These are phyloP conservation scores for Enteromius viviparus DNA, from an alignment of 2,797 vertebrate species.

Conservation along the genomic window DNA sequence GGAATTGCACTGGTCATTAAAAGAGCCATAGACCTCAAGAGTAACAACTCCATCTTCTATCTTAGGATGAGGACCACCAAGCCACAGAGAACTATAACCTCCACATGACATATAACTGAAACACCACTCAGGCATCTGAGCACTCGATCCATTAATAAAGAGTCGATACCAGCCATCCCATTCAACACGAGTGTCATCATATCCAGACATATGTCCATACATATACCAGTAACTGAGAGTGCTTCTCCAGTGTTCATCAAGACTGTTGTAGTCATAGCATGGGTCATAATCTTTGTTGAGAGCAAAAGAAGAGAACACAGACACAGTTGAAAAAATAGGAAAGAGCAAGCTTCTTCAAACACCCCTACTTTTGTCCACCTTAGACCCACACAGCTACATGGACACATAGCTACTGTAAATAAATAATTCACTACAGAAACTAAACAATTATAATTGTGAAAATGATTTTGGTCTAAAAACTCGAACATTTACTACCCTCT, in stretches of 20 bases:
- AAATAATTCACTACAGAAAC: no score
- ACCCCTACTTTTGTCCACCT: no score
- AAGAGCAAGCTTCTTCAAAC: no score
- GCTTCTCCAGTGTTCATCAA: background rate
- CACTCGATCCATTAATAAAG: background rate
- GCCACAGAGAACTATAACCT: background rate
- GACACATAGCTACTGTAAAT: no score
- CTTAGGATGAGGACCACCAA: background rate
- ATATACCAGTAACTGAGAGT: background rate
- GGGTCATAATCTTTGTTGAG: conserved; percentile 3
- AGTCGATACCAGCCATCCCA: conserved; percentile 5
- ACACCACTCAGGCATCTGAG: conserved; percentile 12
- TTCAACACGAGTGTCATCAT: background rate
- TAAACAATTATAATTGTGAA: no score
- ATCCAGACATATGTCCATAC: background rate
- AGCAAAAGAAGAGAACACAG: background rate
- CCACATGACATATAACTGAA: no score
- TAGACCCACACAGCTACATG: no score
- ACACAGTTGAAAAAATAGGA: no score
- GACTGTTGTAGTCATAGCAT: conserved; percentile 7
- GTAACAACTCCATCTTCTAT: no score
- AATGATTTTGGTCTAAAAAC: no score
- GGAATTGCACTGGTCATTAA: background rate
- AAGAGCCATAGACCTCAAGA: background rate
- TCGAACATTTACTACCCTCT: no score